Evolutionary conservation across 1,140 invertebrate genomes (phyloP).

Genomic region (Ceratina australensis): DNA sequence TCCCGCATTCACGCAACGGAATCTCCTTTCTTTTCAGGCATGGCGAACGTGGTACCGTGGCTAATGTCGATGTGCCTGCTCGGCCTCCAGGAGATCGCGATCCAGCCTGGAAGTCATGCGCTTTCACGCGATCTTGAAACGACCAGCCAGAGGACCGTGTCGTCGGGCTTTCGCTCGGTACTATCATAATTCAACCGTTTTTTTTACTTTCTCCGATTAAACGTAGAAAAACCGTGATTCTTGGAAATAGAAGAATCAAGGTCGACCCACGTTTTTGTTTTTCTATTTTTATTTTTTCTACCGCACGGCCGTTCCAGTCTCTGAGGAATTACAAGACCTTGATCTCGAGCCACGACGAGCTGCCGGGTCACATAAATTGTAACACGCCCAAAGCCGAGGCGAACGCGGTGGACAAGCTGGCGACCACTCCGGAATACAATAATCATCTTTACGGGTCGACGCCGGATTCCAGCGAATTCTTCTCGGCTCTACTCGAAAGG

Average conservation of each 20-base stretch:
- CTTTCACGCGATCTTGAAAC: slow-evolving; percentile 23
- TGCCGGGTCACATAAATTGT: slow-evolving; percentile 46
- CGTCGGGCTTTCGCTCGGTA: slow-evolving; percentile 38
- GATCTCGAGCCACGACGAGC: slow-evolving; percentile 43
- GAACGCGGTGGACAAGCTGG: slow-evolving; percentile 28
- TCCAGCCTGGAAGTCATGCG: slow-evolving; percentile 55
- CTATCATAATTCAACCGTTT: background rate
- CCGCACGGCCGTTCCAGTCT: slow-evolving; percentile 8
- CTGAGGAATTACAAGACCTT: slow-evolving; percentile 41
- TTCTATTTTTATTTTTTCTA: background rate
- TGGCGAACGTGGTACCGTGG: slow-evolving; percentile 72
- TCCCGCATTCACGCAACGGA: slow-evolving; percentile 8
- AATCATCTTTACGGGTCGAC: slow-evolving; percentile 51
- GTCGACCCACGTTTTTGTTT: too few relatives aligned
- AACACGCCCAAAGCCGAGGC: slow-evolving; percentile 27
- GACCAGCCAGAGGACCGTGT: background rate
- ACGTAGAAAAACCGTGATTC: too few relatives aligned
- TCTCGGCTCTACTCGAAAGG: slow-evolving; percentile 23
- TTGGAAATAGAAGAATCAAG: too few relatives aligned
- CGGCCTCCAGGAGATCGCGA: slow-evolving; percentile 68
- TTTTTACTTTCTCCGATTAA: too few relatives aligned
- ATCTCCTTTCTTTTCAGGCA: slow-evolving; percentile 63
- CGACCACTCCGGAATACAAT: slow-evolving; percentile 26
- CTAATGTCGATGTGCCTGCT: slow-evolving; percentile 76
- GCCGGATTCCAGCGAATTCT: slow-evolving; percentile 38